These are phyloP conservation scores for Amphipyra tragopoginis DNA, from an alignment of 2,888 invertebrate genomes.

Conservation along the genomic window DNA sequence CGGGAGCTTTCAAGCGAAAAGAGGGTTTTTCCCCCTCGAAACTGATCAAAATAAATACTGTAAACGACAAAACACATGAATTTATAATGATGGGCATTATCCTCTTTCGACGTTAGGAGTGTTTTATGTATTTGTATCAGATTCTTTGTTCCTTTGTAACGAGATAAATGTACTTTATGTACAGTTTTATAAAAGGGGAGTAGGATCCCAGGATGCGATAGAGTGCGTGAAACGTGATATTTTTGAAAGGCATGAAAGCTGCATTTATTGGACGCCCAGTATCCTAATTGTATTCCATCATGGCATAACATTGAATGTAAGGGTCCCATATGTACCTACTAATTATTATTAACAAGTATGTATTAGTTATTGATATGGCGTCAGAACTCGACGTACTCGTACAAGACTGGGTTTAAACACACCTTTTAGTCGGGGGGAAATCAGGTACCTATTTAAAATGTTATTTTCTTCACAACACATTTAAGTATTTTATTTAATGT, in stretches of 20 bases:
- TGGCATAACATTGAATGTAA: constrained; percentile 59
- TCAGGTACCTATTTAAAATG: not conserved
- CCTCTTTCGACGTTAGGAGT: constrained; percentile 86
- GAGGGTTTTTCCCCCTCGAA: constrained; percentile 85
- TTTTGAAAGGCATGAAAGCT: constrained; percentile 79
- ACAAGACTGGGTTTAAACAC: not conserved
- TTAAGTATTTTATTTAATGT: too few relatives aligned
- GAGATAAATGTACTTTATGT: constrained; percentile 81
- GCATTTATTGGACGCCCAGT: constrained; percentile 74
- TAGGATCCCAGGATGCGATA: constrained; percentile 81
- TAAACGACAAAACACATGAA: constrained; percentile 89
- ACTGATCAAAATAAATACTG: constrained; percentile 89
- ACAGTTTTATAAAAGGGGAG: constrained; percentile 79
- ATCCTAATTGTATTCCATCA: constrained; percentile 66
- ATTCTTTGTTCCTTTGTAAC: constrained; percentile 86
- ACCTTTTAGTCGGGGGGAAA: not conserved
- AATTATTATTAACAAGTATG: constrained; percentile 55
- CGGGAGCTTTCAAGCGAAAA: constrained; percentile 87
- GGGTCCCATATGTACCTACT: constrained; percentile 56
- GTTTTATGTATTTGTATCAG: constrained; percentile 87
- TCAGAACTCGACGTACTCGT: constrained; percentile 2
- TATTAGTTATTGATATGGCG: constrained; percentile 45
- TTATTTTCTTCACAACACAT: too few relatives aligned
- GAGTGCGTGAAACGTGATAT: constrained; percentile 85
- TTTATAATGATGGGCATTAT: constrained; percentile 89